A percentile compares a stretch with the other conserved stretches of the same genome.
These are phyloP conservation scores for Agrochola lota DNA, from an alignment of 2,888 invertebrate species.

Conservation along the genomic window DNA sequence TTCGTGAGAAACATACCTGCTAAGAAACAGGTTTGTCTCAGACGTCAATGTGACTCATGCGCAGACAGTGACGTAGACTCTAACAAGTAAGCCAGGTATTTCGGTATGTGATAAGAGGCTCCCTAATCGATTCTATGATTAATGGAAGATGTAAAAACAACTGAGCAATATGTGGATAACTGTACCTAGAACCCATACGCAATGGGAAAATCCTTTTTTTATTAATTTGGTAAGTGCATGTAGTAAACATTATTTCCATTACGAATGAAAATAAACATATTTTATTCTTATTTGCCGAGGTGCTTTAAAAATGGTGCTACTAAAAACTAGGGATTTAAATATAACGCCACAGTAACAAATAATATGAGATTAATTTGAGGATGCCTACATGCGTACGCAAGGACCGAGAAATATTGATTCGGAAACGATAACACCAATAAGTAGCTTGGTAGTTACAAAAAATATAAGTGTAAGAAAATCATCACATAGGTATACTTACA, in stretches of 20 bases:
- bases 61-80: slow-evolving; percentile 25
- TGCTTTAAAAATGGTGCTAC: not conserved
- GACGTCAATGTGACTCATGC: slow-evolving; percentile 51
- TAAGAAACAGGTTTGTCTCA: slow-evolving; percentile 15
- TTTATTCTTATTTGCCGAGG: not conserved
- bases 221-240: not conserved
- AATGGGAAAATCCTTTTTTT: slow-evolving; percentile 1
- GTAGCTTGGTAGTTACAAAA: not conserved
- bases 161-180: not conserved
- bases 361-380: not conserved
- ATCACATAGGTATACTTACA: not conserved
- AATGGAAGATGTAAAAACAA: slow-evolving; percentile 11
- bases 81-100: slow-evolving; percentile 9
- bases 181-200: not conserved
- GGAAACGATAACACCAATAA: not conserved
- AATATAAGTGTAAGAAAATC: not conserved
- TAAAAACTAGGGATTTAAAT: not conserved
- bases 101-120: slow-evolving; percentile 22
- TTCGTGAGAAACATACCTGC: not conserved
- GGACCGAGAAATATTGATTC: not conserved
- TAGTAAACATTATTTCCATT: not conserved
- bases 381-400: not conserved
- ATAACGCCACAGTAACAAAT: not conserved
- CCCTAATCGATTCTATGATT: slow-evolving; percentile 30
- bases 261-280: not conserved